Percentiles rank a stretch among this genome's conserved stretches.
Conservation (phyloP, 2,113 vertebrate genomes). For the Pachyramphus minor region DNA sequence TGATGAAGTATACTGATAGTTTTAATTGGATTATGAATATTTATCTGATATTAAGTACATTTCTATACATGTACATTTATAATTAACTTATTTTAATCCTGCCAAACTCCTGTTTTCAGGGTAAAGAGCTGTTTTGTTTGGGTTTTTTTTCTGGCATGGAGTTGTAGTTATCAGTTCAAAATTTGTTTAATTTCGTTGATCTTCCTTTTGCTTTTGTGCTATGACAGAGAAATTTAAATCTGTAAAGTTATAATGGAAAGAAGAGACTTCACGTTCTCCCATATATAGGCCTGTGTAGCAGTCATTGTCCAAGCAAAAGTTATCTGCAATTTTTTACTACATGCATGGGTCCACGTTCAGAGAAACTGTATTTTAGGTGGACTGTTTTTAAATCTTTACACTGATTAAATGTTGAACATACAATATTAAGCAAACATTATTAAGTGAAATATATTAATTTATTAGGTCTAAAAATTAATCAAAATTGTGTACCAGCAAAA, state of each 20-base stretch:
- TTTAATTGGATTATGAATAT: not conserved
- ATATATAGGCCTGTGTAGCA: not conserved
- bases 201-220: not conserved
- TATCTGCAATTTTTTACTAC: not conserved
- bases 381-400: not conserved
- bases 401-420: not conserved
- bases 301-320: not conserved
- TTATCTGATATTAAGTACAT: not conserved
- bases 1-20: not conserved
- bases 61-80: not conserved
- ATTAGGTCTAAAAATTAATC: not conserved
- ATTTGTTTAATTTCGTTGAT: not conserved
- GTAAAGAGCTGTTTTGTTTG: not conserved
- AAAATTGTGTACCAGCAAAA: not conserved
- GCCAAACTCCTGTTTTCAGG: not conserved
- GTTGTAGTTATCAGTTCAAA: not conserved
- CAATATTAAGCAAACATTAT: not conserved
- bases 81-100: not conserved
- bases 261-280: not conserved
- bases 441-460: not conserved
- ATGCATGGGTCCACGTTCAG: not conserved
- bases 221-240: not conserved
- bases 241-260: not conserved
- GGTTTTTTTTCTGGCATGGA: not conserved
- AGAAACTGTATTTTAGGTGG: not conserved